These are phyloP conservation scores for Haliclystus octoradiatus DNA, from an alignment of 30 jellyfish, hydroid and myxozoan species.

Conservation along the genomic window DNA sequence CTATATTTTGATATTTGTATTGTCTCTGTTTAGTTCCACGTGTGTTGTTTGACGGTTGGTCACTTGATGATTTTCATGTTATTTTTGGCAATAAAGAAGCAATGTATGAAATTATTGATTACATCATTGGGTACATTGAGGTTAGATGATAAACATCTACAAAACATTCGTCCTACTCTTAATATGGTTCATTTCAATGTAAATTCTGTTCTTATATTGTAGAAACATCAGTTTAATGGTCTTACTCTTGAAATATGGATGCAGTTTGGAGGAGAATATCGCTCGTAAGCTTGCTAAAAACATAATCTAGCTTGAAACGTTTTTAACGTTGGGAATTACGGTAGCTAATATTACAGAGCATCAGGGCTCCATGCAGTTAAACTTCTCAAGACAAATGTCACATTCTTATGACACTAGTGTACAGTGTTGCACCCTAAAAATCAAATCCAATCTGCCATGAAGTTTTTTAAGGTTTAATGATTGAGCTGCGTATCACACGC, in stretches of 20 bases:
- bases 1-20: no score
- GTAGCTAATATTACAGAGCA: neutral
- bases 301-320: neutral
- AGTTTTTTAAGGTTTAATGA: no score
- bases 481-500: no score
- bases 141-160: constrained; percentile 18
- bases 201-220: no score
- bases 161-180: no score
- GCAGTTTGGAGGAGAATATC: constrained; percentile 19
- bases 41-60: constrained; percentile 70
- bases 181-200: no score
- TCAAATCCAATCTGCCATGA: no score
- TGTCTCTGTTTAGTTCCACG: constrained; percentile 86
- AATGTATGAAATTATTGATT: constrained; percentile 49
- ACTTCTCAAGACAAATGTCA: neutral
- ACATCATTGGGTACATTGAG: constrained; percentile 47
- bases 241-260: constrained; percentile 81
- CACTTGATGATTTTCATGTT: constrained; percentile 53
- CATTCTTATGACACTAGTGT: neutral
- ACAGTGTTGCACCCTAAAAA: no score
- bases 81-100: constrained; percentile 45
- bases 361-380: neutral
- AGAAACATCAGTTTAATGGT: constrained; percentile 74
- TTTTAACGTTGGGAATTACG: neutral
- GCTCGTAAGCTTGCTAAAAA: no score